Base-by-base conservation (phyloP, 2,888 invertebrate genomes). In the Scaptomyza caliginosa region DNA sequence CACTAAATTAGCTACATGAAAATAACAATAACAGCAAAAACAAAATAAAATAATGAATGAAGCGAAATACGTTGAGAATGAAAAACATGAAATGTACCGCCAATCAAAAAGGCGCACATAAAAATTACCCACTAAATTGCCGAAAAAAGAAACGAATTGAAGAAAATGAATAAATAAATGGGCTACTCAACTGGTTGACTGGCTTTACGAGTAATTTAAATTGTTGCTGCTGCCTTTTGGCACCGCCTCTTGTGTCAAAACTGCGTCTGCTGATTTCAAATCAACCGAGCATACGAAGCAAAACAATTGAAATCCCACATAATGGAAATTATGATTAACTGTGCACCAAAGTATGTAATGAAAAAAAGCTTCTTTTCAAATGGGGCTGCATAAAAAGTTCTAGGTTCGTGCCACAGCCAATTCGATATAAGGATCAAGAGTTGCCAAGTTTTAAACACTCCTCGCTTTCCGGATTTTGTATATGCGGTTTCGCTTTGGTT, bases 21-120 rank as follows among this genome's bases (percentile, higher is more conserved):
- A 63, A 36, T 34, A 57, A 71, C 5, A 46, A 23, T 19, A 46
- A 46, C 24, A 57, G 65, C 5, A 46, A 23, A 23, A 46, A 46
- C 24, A 42, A 40, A 40, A 60, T 6, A 42, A 26, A 36, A 46
- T 24, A 50, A 70, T 65, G 70, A 65, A 65, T 63, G 68, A 43
- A 56, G 34, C 57, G 8, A 32, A 46, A 57, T 42, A 36, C 24
- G 34, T 17, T 34, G 28, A 4, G 3, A 34, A 13, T 2, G 5
- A 30, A 32, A 19, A 67, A 81, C 67, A 82, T 82, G 81, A 82
- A 82, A 75, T 59, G 70, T 6, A 67, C 81, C 81, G 81, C 81
- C 81, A 82, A 82, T 82, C 88, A 87, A 85, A 87, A 82, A 87
- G 67, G 48, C 82, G 86, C 83, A 82, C 86, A 82, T 82, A 52